phyloP scores from a whole-genome alignment of 2,797 vertebrate genomes.

The Chanos chanos region DNA sequence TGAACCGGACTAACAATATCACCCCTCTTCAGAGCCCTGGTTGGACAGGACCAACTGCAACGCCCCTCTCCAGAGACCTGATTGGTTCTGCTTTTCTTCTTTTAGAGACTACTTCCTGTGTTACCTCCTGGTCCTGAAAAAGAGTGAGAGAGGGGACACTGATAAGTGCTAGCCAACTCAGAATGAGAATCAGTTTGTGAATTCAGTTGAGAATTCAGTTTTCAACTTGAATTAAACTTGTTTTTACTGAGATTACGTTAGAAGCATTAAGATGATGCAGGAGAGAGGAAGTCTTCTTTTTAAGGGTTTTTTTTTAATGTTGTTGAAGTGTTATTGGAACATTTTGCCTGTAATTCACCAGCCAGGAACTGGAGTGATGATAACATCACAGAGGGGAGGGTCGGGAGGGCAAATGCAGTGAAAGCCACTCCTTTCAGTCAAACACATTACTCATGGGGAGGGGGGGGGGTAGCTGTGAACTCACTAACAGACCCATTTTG shows the following conservation, averaged over 20 bases:
- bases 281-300: not conserved
- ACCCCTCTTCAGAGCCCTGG: slow-evolving; percentile 1
- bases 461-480: too few relatives aligned
- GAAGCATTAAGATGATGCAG: not conserved
- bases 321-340: slow-evolving; percentile 9
- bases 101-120: slow-evolving; percentile 12
- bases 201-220: not conserved
- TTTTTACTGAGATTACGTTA: too few relatives aligned
- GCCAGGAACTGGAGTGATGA: slow-evolving; percentile 33
- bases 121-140: slow-evolving; percentile 52
- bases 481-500: too few relatives aligned
- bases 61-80: not conserved
- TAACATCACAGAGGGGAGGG: slow-evolving; percentile 29
- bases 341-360: slow-evolving; percentile 1
- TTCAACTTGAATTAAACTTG: not conserved
- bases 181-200: too few relatives aligned
- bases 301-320: slow-evolving; percentile 14
- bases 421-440: not conserved
- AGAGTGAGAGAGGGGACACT: not conserved
- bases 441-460: too few relatives aligned
- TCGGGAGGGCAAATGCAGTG: slow-evolving; percentile 30
- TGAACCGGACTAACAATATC: not conserved
- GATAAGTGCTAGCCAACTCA: not conserved
- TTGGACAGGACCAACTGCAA: not conserved
- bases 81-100: slow-evolving; percentile 1